phyloP scores from a whole-genome alignment of 2,797 vertebrate genomes.

The Delichon dasypus region DNA sequence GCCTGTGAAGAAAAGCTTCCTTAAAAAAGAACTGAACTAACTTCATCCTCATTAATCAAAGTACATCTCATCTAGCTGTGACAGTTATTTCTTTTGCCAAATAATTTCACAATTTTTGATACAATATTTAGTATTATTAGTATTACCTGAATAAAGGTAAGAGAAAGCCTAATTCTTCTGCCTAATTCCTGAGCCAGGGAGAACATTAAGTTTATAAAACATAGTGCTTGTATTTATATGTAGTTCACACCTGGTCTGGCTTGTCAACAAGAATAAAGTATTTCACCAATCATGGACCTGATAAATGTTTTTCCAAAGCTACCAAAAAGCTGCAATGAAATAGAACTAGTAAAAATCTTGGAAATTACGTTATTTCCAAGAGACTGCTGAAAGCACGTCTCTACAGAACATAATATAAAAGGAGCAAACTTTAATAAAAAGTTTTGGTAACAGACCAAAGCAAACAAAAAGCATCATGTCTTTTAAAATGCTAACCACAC shows the following conservation, averaged over 20 bases:
- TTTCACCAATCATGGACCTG: background rate
- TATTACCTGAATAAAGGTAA: background rate
- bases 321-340: background rate
- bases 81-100: background rate
- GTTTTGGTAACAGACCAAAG: background rate
- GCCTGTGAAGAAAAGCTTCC: background rate
- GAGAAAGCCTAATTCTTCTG: background rate
- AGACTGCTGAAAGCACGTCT: background rate
- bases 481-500: background rate
- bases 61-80: background rate
- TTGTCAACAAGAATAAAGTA: background rate
- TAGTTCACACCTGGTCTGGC: background rate
- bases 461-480: background rate
- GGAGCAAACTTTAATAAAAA: background rate
- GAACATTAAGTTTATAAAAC: background rate
- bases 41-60: background rate
- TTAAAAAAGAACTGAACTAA: background rate
- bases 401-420: rapidly evolving
- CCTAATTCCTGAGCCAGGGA: background rate
- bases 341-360: background rate
- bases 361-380: background rate
- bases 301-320: background rate
- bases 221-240: background rate
- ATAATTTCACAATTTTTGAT: background rate
- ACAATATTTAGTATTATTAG: background rate